Evolutionary conservation across 2,888 invertebrate species (phyloP).

Genomic region (Drosophila imparisetae): DNA sequence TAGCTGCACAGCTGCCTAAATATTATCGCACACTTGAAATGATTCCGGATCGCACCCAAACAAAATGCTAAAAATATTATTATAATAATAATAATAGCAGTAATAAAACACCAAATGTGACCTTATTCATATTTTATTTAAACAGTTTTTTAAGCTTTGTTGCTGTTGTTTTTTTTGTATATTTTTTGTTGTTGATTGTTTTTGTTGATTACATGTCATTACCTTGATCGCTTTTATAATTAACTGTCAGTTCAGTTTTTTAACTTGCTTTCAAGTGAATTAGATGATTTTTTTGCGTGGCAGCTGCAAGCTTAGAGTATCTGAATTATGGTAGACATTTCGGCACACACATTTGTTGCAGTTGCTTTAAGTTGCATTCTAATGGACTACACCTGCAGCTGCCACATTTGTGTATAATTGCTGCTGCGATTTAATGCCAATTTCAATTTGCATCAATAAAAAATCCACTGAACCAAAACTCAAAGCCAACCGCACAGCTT

Average conservation of each 20-base stretch:
- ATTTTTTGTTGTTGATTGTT: background rate
- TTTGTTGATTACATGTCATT: constrained; percentile 59
- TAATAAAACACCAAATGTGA: constrained; percentile 34
- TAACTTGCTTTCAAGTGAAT: constrained; percentile 12
- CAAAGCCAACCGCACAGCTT: constrained; percentile 38
- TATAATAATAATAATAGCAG: constrained; percentile 13
- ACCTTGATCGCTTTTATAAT: constrained; percentile 73
- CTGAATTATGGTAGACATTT: constrained; percentile 1
- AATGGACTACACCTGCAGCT: constrained; percentile 40
- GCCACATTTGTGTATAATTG: constrained; percentile 20
- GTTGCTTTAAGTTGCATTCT: constrained; percentile 22
- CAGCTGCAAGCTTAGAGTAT: constrained; percentile 1
- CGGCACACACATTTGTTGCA: constrained; percentile 15
- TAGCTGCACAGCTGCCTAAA: constrained; percentile 12
- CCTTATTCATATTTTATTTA: constrained; percentile 62
- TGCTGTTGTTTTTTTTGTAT: background rate
- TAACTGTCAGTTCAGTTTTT: constrained; percentile 53
- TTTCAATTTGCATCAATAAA: constrained; percentile 64
- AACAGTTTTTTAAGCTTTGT: constrained; percentile 30
- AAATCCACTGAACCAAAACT: constrained; percentile 33
- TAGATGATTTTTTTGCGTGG: constrained; percentile 22
- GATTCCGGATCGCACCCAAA: constrained; percentile 10
- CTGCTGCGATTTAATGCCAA: constrained; percentile 53
- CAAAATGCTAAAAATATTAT: background rate
- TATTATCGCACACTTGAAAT: constrained; percentile 22